Evolutionary conservation across 2,113 vertebrate species (phyloP).

Genomic region (Malurus melanocephalus): DNA sequence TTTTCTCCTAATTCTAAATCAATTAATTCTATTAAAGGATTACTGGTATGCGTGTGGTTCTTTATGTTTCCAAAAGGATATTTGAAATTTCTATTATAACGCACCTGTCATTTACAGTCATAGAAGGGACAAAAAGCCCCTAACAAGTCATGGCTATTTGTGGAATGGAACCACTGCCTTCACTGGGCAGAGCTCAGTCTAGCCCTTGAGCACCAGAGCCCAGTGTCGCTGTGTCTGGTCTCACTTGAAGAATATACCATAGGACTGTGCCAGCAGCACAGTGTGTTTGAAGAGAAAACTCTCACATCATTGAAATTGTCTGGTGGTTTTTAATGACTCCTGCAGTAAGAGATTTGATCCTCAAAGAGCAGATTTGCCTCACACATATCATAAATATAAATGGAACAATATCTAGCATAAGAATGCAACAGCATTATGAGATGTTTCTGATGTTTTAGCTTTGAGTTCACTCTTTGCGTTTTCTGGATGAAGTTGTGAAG

Average conservation of each 20-base stretch:
- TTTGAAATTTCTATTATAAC: neutral
- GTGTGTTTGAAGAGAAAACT: neutral
- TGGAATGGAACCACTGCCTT: neutral
- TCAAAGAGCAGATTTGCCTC: neutral
- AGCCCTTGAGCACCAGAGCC: neutral
- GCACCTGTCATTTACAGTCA: neutral
- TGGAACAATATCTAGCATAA: neutral
- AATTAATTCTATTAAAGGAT: neutral
- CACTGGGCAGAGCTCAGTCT: neutral
- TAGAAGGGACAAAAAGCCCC: neutral
- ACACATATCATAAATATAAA: neutral
- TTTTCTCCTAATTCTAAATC: neutral
- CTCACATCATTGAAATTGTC: neutral
- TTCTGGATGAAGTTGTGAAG: slow-evolving; percentile 33
- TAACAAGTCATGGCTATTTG: neutral
- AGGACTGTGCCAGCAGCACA: neutral
- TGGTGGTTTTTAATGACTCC: neutral
- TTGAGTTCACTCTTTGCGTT: slow-evolving; percentile 12
- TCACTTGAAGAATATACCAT: neutral
- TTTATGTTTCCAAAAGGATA: neutral
- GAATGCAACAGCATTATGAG: neutral
- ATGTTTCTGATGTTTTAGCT: slow-evolving; percentile 19
- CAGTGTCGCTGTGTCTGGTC: neutral
- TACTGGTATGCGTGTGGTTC: neutral
- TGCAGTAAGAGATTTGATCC: neutral